phyloP scores from a whole-genome alignment of 2,888 invertebrate species.

The Callyntrura sp. region DNA sequence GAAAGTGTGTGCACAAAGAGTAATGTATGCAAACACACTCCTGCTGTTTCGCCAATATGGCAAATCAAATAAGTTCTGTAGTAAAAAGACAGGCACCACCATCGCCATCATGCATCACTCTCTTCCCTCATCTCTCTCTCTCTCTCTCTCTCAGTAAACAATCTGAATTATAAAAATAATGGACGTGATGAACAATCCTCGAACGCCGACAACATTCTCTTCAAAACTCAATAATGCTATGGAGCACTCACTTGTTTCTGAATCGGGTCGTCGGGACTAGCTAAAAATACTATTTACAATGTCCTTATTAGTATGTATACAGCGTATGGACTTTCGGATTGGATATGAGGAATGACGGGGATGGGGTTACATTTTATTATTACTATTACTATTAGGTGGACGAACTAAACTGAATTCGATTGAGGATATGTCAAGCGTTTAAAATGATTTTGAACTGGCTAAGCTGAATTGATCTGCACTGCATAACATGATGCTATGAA shows the following conservation, averaged over 20 bases:
- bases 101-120: slow-evolving; percentile 66
- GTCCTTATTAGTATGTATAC: slow-evolving; percentile 70
- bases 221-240: slow-evolving; percentile 54
- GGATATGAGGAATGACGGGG: slow-evolving; percentile 63
- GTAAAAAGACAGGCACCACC: slow-evolving; percentile 58
- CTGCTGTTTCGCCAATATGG: slow-evolving; percentile 75
- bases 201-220: slow-evolving; percentile 50
- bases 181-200: slow-evolving; percentile 67
- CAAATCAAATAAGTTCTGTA: slow-evolving; percentile 65
- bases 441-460: slow-evolving; percentile 71
- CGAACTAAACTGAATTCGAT: slow-evolving; percentile 74
- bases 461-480: slow-evolving; percentile 52
- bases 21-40: slow-evolving; percentile 68
- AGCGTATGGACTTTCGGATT: slow-evolving; percentile 64
- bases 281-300: slow-evolving; percentile 71
- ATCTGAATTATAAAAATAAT: slow-evolving; percentile 68
- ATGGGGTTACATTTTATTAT: slow-evolving; percentile 57
- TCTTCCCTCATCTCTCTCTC: slow-evolving; percentile 28
- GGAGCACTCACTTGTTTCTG: slow-evolving; percentile 64
- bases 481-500: slow-evolving; percentile 17
- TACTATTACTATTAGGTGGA: slow-evolving; percentile 48
- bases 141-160: slow-evolving; percentile 59
- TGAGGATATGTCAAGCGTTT: slow-evolving; percentile 72
- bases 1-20: slow-evolving; percentile 39
- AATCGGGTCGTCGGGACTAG: slow-evolving; percentile 53